A percentile compares a stretch with the other conserved stretches of the same genome.
Evolutionary conservation across 2,888 invertebrate species (phyloP).

Genomic region (Phorcus lineatus): DNA sequence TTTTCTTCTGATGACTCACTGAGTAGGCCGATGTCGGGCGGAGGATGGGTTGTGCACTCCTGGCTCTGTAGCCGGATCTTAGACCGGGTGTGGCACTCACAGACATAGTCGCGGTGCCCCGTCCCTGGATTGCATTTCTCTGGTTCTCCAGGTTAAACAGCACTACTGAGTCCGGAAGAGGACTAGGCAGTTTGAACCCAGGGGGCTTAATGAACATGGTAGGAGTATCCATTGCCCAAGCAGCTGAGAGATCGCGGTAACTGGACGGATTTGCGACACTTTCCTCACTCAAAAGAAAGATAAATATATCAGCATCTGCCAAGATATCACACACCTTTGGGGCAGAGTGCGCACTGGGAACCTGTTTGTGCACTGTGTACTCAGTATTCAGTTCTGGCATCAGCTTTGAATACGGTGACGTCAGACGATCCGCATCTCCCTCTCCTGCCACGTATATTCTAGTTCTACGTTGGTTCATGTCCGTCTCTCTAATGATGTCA

Average conservation of each 20-base stretch:
- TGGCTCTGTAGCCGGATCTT: background rate
- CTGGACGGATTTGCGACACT: conserved; percentile 25
- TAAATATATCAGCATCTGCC: conserved; percentile 19
- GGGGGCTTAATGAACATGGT: conserved; percentile 38
- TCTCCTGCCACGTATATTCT: background rate
- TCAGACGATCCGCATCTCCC: background rate
- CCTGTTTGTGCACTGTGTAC: background rate
- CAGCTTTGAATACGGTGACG: background rate
- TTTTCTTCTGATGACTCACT: background rate
- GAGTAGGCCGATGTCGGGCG: background rate
- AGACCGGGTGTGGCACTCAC: background rate
- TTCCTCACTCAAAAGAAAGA: conserved; percentile 33
- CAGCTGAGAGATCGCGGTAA: conserved; percentile 33
- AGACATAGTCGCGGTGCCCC: background rate
- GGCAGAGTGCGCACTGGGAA: background rate
- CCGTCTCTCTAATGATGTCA: background rate
- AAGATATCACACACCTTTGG: background rate
- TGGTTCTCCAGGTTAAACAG: background rate
- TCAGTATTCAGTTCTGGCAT: background rate
- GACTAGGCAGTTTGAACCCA: conserved; percentile 36
- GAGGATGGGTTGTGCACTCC: background rate
- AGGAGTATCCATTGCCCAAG: conserved; percentile 31
- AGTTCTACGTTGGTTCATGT: background rate
- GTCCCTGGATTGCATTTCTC: background rate
- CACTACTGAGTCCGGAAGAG: conserved; percentile 37